A percentile compares a stretch with the other conserved stretches of the same genome.
Evolutionary conservation across 2,797 vertebrate genomes (phyloP).

Genomic region (Mus minutoides): DNA sequence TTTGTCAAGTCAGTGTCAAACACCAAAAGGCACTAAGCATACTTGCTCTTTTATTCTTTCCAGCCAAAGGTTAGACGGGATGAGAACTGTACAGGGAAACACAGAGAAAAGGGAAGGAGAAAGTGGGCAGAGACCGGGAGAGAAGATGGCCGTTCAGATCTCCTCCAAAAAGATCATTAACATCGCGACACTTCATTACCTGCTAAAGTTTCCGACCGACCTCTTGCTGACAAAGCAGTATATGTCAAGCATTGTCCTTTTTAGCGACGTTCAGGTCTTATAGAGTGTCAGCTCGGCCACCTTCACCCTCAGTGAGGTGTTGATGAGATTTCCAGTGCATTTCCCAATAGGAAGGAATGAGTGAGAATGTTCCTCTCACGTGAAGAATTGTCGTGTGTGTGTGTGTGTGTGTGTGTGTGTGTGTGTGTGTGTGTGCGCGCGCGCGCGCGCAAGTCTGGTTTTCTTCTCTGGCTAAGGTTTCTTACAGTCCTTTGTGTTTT

Average conservation of each 20-base stretch:
- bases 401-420: not conserved
- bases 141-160: not conserved
- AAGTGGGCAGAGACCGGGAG: not conserved
- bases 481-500: not conserved
- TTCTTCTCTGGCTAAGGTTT: not conserved
- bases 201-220: not conserved
- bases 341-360: not conserved
- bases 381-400: not conserved
- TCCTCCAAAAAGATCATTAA: constrained; percentile 3
- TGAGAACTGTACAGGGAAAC: not conserved
- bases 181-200: not conserved
- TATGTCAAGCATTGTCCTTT: not conserved
- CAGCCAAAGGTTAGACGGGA: not conserved
- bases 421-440: not conserved
- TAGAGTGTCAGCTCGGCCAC: not conserved
- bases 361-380: not conserved
- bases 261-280: not conserved
- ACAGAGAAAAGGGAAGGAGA: not conserved
- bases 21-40: not conserved
- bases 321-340: not conserved
- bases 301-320: not conserved
- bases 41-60: constrained; percentile 27
- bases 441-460: no score
- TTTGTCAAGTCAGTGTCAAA: constrained; percentile 7
- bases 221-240: not conserved